Base-by-base conservation (phyloP, 2,113 vertebrate genomes). In the Pholis gunnellus region DNA sequence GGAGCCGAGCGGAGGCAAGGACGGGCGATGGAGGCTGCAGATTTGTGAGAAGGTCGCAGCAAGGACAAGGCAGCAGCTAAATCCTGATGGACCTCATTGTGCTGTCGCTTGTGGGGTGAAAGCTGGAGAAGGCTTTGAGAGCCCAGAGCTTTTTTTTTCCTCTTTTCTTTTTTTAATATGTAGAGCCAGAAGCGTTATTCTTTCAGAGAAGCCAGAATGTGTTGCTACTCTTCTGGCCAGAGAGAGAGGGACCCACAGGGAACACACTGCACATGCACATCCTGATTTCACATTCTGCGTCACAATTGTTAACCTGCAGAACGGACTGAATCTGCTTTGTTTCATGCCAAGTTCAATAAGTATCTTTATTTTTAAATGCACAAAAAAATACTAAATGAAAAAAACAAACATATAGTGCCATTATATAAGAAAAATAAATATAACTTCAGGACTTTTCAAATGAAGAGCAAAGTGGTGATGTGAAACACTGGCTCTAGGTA, bases 11-110 rank as follows among this genome's bases (percentile, higher is more conserved):
- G 65, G 67, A 57, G 75, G 22, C 59, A 31, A 42, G 56, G 1
- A 11, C 57, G 25, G 48, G n/a, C 25, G 78, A 83, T 68, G 56
- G 79, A 86, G 72, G 78, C 78, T 69, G 74, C 69, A 83, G 86
- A 87, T 88, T 81, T 84, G 84, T 36, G 54, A 85, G 78, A 92
- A 88, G 87, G 91, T 81, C 70, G 31, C 31, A 31, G 71, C 77
- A 87, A 93, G 89, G 90, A 92, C 86, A 34, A 1, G 59, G 83
- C 75, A 74, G 67, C 65, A 64, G 69, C 72, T 48, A 67, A 85
- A 88, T 87, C 75, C 79, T 81, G 78, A 72, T 50, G 86, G 88
- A 88, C 64, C 68, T 75, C 22, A 27, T 75, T 7, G 61, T 25
- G 59, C 82, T 74, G 84, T 81, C 69, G 36, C 75, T 69, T 1